Evolutionary conservation across 2,888 invertebrate species (phyloP).

Genomic region (Drosophila kanekoi): DNA sequence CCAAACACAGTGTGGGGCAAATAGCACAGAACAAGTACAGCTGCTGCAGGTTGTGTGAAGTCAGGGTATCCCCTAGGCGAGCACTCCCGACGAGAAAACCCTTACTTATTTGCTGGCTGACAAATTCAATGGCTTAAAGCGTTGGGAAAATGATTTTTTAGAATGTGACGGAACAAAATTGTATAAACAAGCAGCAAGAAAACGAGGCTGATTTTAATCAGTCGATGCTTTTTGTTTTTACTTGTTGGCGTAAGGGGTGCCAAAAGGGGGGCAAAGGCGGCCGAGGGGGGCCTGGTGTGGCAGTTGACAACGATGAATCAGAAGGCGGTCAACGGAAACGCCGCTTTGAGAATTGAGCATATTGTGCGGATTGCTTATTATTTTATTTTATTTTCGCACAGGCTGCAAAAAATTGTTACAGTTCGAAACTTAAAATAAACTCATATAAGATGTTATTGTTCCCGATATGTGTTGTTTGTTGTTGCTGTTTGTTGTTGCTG

Average conservation of each 20-base stretch:
- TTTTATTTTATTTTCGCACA: constrained; percentile 30
- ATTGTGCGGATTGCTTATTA: constrained; percentile 27
- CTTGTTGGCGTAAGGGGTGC: constrained; percentile 7
- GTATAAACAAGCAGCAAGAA: constrained; percentile 56
- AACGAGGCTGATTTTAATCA: constrained; percentile 72
- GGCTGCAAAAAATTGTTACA: constrained; percentile 35
- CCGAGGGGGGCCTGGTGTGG: constrained; percentile 1
- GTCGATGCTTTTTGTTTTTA: constrained; percentile 26
- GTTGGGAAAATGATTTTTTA: constrained; percentile 55
- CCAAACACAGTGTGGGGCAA: too few relatives aligned
- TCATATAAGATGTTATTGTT: constrained; percentile 22
- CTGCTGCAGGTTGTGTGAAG: too few relatives aligned
- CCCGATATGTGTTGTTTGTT: constrained; percentile 4
- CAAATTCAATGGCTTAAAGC: constrained; percentile 67
- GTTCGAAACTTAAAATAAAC: constrained; percentile 29
- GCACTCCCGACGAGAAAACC: too few relatives aligned
- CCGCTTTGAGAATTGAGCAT: constrained; percentile 44
- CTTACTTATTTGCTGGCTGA: constrained; percentile 27
- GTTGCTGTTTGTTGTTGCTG: constrained; percentile 37
- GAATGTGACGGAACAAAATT: constrained; percentile 69
- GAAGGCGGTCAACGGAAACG: constrained; percentile 72
- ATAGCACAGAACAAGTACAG: too few relatives aligned
- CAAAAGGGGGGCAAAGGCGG: not conserved
- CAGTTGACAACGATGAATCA: constrained; percentile 53
- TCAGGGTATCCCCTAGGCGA: too few relatives aligned